These are phyloP conservation scores for Drosophila macrospina DNA, from an alignment of 2,888 invertebrate genomes.

Conservation along the genomic window DNA sequence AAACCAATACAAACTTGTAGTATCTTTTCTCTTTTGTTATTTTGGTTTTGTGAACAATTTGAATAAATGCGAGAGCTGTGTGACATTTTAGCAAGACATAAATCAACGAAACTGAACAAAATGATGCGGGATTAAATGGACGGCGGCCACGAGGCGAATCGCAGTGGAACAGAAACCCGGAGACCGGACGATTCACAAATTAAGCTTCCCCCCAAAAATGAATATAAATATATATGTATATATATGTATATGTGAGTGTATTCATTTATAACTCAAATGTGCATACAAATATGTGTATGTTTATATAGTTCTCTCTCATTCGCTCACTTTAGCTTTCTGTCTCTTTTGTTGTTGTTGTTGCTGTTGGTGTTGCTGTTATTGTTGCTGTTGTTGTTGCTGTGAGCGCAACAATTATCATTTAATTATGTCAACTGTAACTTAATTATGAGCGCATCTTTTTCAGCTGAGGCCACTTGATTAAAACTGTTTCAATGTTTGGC, in stretches of 20 bases:
- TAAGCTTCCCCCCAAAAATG: conserved; percentile 59
- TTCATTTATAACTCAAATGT: conserved; percentile 35
- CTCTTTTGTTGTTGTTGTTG: conserved; percentile 11
- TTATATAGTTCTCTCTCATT: not conserved
- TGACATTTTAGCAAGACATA: conserved; percentile 77
- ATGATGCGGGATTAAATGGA: conserved; percentile 79
- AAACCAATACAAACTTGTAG: conserved; percentile 15
- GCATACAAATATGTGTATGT: conserved; percentile 24
- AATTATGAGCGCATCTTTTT: conserved; percentile 75
- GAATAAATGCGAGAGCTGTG: conserved; percentile 49
- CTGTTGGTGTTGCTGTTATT: conserved; percentile 11
- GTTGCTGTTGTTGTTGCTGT: conserved; percentile 10
- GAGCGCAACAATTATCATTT: conserved; percentile 77
- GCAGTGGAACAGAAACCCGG: conserved; percentile 20
- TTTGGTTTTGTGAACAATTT: conserved; percentile 41
- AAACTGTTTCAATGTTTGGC: conserved; percentile 52
- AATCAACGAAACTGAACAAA: conserved; percentile 75
- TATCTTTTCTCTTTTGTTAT: not conserved
- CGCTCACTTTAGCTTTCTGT: not conserved
- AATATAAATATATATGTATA: conserved; percentile 6
- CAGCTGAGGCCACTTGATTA: conserved; percentile 64
- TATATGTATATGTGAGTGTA: conserved; percentile 15
- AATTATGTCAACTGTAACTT: conserved; percentile 83
- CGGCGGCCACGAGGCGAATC: conserved; percentile 44
- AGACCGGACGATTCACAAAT: conserved; percentile 71